These are phyloP conservation scores for Geotrupes spiniger DNA, from an alignment of 2,888 invertebrate species.

Conservation along the genomic window DNA sequence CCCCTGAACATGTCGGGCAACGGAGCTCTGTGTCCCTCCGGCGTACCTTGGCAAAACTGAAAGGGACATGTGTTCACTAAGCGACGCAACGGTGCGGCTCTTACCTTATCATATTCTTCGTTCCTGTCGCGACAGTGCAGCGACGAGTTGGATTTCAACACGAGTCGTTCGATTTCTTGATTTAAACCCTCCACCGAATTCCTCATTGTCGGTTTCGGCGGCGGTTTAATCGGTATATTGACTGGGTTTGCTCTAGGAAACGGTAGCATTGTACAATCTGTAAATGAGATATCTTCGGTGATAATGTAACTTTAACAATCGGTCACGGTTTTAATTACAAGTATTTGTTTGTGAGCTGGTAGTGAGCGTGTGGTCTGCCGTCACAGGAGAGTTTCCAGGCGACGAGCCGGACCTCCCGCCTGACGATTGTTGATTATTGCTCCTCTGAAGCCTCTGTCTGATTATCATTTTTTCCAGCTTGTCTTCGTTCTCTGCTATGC, in stretches of 20 bases:
- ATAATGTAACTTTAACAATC: too few relatives aligned
- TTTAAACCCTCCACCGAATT: slow-evolving; percentile 85
- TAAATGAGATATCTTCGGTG: slow-evolving; percentile 10
- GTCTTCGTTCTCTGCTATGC: slow-evolving; percentile 56
- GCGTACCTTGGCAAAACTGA: slow-evolving; percentile 62
- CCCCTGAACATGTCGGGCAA: slow-evolving; percentile 70
- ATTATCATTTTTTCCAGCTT: slow-evolving; percentile 59
- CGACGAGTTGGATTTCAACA: slow-evolving; percentile 45
- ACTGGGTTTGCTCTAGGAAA: slow-evolving; percentile 56
- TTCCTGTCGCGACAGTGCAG: slow-evolving; percentile 33
- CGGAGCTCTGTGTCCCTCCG: slow-evolving; percentile 84
- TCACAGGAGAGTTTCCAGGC: slow-evolving; percentile 49
- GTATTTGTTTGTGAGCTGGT: slow-evolving; percentile 53
- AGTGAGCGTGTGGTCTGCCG: slow-evolving; percentile 57
- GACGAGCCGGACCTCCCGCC: slow-evolving; percentile 28
- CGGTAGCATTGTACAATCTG: slow-evolving; percentile 39
- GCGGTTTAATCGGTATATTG: slow-evolving; percentile 57
- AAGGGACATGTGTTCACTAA: slow-evolving; percentile 2
- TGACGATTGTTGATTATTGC: slow-evolving; percentile 40
- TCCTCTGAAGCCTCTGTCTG: slow-evolving; percentile 56
- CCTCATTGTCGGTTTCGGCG: slow-evolving; percentile 67
- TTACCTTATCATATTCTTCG: slow-evolving; percentile 59
- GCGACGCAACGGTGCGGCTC: neutral
- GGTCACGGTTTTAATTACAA: slow-evolving; percentile 30
- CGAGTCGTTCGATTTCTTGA: slow-evolving; percentile 81